A percentile compares a stretch with the other conserved stretches of the same genome.
Conservation (phyloP, 2,797 vertebrate species). For the Leuciscus waleckii region DNA sequence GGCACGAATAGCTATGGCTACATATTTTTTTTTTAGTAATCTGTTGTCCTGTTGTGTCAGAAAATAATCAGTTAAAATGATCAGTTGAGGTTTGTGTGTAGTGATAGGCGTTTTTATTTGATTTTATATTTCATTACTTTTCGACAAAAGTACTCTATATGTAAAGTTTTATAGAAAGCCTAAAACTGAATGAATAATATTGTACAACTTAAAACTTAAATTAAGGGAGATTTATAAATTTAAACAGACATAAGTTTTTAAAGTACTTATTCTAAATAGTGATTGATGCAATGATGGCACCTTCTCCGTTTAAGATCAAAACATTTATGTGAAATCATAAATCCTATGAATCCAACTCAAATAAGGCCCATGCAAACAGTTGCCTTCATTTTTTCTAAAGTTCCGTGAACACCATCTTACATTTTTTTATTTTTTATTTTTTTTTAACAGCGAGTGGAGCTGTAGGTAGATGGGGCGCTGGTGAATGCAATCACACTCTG, state of each 20-base stretch:
- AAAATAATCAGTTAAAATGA: neutral
- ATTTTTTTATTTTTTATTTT: neutral
- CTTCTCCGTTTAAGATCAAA: neutral
- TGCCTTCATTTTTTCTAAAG: neutral
- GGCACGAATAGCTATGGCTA: neutral
- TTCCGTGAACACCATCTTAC: neutral
- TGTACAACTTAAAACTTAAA: neutral
- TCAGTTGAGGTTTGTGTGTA: neutral
- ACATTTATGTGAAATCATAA: neutral
- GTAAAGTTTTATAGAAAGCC: conserved; percentile 1
- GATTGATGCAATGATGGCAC: neutral
- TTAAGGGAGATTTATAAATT: neutral
- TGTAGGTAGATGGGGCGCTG: conserved; percentile 54
- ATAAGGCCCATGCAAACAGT: neutral
- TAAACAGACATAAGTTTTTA: neutral
- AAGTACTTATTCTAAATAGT: neutral
- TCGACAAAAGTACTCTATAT: neutral
- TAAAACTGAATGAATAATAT: neutral
- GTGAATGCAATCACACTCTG: conserved; percentile 68
- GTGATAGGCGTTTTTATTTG: neutral
- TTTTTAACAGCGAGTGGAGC: conserved; percentile 26
- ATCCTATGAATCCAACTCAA: neutral
- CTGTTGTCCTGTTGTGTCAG: neutral
- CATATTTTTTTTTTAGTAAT: neutral
- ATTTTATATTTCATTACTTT: neutral